Percentiles rank a stretch among this genome's conserved stretches.
These are phyloP conservation scores for Chrysogorgia sp. DNA, from an alignment of 92 coral and sea anemone species.

Conservation along the genomic window DNA sequence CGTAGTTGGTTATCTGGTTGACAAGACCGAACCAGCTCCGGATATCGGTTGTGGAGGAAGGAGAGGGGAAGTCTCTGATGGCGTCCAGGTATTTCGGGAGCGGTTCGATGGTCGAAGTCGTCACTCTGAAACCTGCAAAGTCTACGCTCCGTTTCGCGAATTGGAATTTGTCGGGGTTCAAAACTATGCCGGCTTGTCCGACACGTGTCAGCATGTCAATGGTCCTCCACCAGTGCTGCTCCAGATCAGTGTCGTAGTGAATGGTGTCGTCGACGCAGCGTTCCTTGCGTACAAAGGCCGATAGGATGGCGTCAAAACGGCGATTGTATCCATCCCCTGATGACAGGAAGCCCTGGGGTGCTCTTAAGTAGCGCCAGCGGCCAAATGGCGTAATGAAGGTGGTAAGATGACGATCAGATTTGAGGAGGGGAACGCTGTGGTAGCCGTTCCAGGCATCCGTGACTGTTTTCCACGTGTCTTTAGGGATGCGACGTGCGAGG, in stretches of 20 bases:
- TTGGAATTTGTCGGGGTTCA: slow-evolving; percentile 42
- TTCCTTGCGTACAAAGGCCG: slow-evolving; percentile 30
- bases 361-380: slow-evolving; percentile 61
- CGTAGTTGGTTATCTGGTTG: slow-evolving; percentile 30
- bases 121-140: slow-evolving; percentile 57
- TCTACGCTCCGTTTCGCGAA: slow-evolving; percentile 29
- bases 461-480: slow-evolving; percentile 62
- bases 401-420: slow-evolving; percentile 49
- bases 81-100: slow-evolving; percentile 61
- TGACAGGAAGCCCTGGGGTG: slow-evolving; percentile 66
- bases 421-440: slow-evolving; percentile 55
- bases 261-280: slow-evolving; percentile 36
- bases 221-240: slow-evolving; percentile 43
- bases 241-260: slow-evolving; percentile 26
- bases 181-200: slow-evolving; percentile 33
- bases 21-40: slow-evolving; percentile 57
- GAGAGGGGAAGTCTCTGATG: slow-evolving; percentile 55
- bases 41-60: slow-evolving; percentile 50
- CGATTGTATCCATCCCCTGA: slow-evolving; percentile 58
- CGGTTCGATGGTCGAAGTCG: slow-evolving; percentile 44
- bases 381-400: slow-evolving; percentile 62
- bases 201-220: slow-evolving; percentile 33
- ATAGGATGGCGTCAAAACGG: slow-evolving; percentile 53
- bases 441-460: slow-evolving; percentile 66
- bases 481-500: slow-evolving; percentile 63